A percentile compares a stretch with the other conserved stretches of the same genome.
Conservation (phyloP, 2,113 vertebrate genomes). For the Tringa solitaria region DNA sequence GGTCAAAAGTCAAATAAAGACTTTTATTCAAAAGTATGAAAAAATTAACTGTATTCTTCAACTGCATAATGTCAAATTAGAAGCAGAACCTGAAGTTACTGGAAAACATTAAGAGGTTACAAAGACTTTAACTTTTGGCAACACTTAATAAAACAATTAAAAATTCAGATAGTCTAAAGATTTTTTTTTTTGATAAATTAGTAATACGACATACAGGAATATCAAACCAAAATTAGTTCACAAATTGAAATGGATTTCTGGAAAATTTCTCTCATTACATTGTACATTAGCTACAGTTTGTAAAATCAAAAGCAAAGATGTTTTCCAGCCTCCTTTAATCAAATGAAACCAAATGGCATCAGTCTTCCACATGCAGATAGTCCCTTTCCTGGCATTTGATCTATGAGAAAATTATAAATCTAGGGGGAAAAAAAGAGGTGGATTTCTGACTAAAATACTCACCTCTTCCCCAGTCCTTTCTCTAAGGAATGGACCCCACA, state of each 20-base stretch:
- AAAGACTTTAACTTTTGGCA: conserved; percentile 20
- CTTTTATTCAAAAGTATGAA: background rate
- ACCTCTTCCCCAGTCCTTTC: background rate
- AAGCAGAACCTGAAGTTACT: conserved; percentile 22
- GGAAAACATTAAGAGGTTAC: conserved; percentile 29
- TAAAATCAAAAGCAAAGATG: background rate
- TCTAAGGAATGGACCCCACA: background rate
- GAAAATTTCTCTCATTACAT: conserved; percentile 22
- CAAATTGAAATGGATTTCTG: conserved; percentile 51
- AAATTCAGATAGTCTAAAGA: conserved; percentile 65
- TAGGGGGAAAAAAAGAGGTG: fast-evolving
- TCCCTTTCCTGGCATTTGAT: conserved; percentile 17
- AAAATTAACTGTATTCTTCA: background rate
- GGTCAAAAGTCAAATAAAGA: conserved; percentile 29
- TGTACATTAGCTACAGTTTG: background rate
- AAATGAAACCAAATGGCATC: conserved; percentile 45
- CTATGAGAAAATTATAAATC: background rate
- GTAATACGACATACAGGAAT: background rate
- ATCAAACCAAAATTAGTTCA: conserved; percentile 59
- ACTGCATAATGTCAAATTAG: background rate
- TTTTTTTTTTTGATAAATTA: conserved; percentile 36
- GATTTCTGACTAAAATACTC: background rate
- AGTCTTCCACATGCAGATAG: conserved; percentile 12
- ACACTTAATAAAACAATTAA: conserved; percentile 48
- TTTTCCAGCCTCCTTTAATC: conserved; percentile 39